These are phyloP conservation scores for Echiichthys vipera DNA, from an alignment of 2,797 vertebrate species.

Conservation along the genomic window DNA sequence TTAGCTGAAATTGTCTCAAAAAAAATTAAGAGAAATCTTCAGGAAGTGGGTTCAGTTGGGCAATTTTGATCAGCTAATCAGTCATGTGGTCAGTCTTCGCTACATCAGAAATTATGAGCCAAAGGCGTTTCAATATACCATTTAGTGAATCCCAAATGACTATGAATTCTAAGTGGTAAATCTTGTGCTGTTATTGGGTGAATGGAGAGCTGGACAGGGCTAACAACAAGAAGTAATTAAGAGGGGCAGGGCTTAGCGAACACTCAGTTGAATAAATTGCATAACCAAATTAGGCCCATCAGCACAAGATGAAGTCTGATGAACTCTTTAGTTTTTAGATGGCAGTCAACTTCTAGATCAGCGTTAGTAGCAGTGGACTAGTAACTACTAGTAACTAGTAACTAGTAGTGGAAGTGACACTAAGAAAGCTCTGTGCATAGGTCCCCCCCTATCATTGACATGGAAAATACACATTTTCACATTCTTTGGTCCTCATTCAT, in stretches of 20 bases:
- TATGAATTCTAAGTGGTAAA: background rate
- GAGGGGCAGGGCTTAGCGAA: background rate
- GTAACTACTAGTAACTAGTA: no score
- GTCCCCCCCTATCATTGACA: slow-evolving; percentile 13
- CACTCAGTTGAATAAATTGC: background rate
- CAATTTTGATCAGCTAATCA: no score
- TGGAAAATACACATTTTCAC: slow-evolving; percentile 35
- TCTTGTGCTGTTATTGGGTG: background rate
- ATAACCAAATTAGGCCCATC: background rate
- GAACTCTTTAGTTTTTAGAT: slow-evolving; percentile 17
- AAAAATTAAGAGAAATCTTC: no score
- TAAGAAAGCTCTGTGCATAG: background rate
- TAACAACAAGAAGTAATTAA: background rate
- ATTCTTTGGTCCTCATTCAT: slow-evolving; percentile 72
- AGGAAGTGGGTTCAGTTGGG: no score
- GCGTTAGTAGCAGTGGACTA: no score
- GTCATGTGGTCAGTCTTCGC: no score
- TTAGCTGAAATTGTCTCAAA: no score
- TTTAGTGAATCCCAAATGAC: no score
- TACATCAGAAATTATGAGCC: no score
- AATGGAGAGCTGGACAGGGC: background rate
- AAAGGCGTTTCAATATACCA: no score
- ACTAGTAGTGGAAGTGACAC: background rate
- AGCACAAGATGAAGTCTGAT: background rate
- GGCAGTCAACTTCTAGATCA: background rate